Base-by-base conservation (phyloP, 2,113 vertebrate genomes). In the Nibea albiflora region DNA sequence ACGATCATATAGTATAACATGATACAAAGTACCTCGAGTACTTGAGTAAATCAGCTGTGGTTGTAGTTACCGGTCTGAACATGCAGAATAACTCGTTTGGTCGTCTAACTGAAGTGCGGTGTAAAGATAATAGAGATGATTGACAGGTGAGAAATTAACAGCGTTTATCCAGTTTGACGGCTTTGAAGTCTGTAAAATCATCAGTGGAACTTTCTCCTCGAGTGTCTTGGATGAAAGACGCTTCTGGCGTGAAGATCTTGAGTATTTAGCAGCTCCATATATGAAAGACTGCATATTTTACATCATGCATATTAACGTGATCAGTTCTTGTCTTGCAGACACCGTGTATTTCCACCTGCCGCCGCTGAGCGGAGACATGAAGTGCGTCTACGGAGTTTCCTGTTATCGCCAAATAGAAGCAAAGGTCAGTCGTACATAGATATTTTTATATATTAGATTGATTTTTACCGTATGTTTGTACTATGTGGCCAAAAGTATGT, bases 391-490 rank as follows among this genome's bases (percentile, higher is more conserved):
- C 47, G 98, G 97, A 0, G 97, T 99, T 62, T 99, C 98, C 72
- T 99, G 98, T 88, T 99, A 99, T 68, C 96, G 98, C 35, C 98
- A 99, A 85, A 99, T 99, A 88, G 98, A 99, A 94, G 96, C 98
- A 9, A 99, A 99, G 98, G 98, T 99, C 31, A 47, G 89, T 73
- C 20, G 2, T 54, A 4, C 12, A 4, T 17, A 1, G 0, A 35
- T 7, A 35, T 14, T 6, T 17, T 5, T 8, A 39, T 7, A 35
- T 35, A 35, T 35, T 35, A 7, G 4, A 7, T 35, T 35, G 0
- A 39, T 9, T 39, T 7, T 39, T 39, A 8, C 8, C 35, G 35
- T 39, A 9, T 39, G 35, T 39, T 39, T 39, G 35, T 39, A 39
- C 35, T 39, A 39, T 39, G 35, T 39, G 35, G 35, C 35, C 35